A percentile compares a stretch with the other conserved stretches of the same genome.
phyloP scores from a whole-genome alignment of 2,888 invertebrate genomes.

The Drosophila limbata region DNA sequence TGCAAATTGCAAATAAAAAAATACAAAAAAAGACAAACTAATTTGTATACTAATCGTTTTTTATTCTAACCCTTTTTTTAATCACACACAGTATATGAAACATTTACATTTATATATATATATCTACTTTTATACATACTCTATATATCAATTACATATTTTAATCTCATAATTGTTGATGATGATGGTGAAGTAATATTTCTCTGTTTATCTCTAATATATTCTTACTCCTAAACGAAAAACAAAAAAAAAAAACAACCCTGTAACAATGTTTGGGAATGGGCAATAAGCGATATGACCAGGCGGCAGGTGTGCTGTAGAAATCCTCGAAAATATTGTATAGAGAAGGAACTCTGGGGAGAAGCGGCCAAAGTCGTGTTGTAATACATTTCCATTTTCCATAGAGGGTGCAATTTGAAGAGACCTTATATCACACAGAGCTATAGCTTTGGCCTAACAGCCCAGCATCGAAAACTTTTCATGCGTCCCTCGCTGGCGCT shows the following conservation, averaged over 20 bases:
- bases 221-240: conserved; percentile 60
- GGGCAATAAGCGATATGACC: conserved; percentile 91
- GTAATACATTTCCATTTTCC: conserved; percentile 85
- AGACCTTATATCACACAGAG: conserved; percentile 26
- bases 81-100: conserved; percentile 77
- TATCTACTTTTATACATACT: conserved; percentile 45
- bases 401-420: conserved; percentile 47
- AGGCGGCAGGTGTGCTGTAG: conserved; percentile 88
- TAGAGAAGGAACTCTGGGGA: conserved; percentile 85
- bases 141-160: conserved; percentile 66
- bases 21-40: conserved; percentile 30
- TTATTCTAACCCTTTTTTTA: conserved; percentile 74
- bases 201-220: conserved; percentile 75
- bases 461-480: conserved; percentile 38
- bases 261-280: conserved; percentile 87
- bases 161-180: conserved; percentile 77
- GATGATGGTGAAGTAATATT: conserved; percentile 80
- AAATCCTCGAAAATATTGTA: conserved; percentile 85
- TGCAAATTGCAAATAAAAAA: conserved; percentile 44
- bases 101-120: conserved; percentile 52
- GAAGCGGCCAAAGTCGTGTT: conserved; percentile 85
- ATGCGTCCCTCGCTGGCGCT: conserved; percentile 45
- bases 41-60: conserved; percentile 80
- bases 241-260: conserved; percentile 37
- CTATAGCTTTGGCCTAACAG: conserved; percentile 38